Conservation (phyloP, 2,888 invertebrate species). For the Merodon equestris region DNA sequence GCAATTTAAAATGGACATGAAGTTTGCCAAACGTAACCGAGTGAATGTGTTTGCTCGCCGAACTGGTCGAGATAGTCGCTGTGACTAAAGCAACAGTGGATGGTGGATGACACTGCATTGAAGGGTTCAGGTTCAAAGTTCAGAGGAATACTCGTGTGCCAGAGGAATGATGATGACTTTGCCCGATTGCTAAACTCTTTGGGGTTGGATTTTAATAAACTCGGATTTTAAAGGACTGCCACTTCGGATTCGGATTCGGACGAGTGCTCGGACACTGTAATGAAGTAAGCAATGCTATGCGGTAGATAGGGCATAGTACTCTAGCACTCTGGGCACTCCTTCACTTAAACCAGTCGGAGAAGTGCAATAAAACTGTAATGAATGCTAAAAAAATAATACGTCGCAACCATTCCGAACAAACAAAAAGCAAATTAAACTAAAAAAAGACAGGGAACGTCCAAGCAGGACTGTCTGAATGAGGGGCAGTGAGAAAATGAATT, state of each 20-base stretch:
- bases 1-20: constrained; percentile 68
- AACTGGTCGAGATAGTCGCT: constrained; percentile 1
- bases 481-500: constrained; percentile 19
- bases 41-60: constrained; percentile 28
- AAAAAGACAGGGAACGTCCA: not conserved
- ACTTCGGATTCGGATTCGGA: not conserved
- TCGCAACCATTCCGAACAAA: constrained; percentile 18
- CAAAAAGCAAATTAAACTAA: too few species aligned
- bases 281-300: constrained; percentile 20
- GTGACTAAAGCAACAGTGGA: not conserved
- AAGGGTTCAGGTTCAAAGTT: constrained; percentile 19
- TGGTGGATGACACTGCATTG: constrained; percentile 46
- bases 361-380: constrained; percentile 64
- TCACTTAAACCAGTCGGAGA: constrained; percentile 48
- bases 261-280: constrained; percentile 18
- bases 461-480: not conserved
- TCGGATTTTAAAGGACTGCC: constrained; percentile 50
- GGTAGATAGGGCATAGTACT: not conserved
- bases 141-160: constrained; percentile 36
- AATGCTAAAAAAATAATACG: constrained; percentile 58
- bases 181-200: constrained; percentile 49
- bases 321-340: constrained; percentile 33
- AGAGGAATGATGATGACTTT: constrained; percentile 13
- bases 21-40: constrained; percentile 67
- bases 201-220: constrained; percentile 67